phyloP scores from a whole-genome alignment of 2,113 vertebrate species.

The Clupea harengus region DNA sequence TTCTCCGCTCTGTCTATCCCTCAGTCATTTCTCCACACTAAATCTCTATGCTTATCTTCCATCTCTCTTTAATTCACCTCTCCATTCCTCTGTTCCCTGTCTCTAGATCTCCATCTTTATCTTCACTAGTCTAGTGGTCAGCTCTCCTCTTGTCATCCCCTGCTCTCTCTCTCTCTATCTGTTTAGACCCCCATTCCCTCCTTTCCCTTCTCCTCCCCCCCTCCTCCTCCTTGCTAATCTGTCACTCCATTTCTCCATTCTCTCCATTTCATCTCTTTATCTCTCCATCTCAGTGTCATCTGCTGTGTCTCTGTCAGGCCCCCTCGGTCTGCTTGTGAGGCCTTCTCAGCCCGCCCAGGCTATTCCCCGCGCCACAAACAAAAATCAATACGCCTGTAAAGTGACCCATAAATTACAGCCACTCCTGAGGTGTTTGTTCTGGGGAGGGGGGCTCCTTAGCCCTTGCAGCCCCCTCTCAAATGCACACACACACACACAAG shows the following conservation, averaged over 20 bases:
- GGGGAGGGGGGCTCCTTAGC: not conserved
- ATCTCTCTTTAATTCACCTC: too few relatives aligned
- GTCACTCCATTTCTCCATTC: slow-evolving; percentile 43
- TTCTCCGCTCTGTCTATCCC: too few relatives aligned
- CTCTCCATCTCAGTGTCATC: not conserved
- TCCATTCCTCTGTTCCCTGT: too few relatives aligned
- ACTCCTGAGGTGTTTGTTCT: slow-evolving; percentile 83
- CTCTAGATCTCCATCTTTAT: not conserved
- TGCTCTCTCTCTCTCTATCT: slow-evolving; percentile 17
- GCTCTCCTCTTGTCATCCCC: not conserved
- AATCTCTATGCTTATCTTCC: not conserved
- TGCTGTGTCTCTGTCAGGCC: slow-evolving; percentile 17
- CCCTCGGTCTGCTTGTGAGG: slow-evolving; percentile 56
- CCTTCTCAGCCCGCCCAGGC: slow-evolving; percentile 50
- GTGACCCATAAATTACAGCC: slow-evolving; percentile 88
- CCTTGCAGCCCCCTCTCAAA: not conserved
- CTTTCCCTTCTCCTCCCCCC: slow-evolving; percentile 17
- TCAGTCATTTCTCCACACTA: too few relatives aligned
- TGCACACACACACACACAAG: not conserved
- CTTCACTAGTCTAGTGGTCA: too few relatives aligned
- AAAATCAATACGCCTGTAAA: slow-evolving; percentile 95
- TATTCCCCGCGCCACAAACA: slow-evolving; percentile 88
- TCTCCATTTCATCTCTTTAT: slow-evolving; percentile 16
- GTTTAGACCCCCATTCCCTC: too few relatives aligned
- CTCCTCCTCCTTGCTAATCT: slow-evolving; percentile 16